Evolutionary conservation across 1,140 invertebrate species (phyloP).

Genomic region (Lasioglossum baleicum): DNA sequence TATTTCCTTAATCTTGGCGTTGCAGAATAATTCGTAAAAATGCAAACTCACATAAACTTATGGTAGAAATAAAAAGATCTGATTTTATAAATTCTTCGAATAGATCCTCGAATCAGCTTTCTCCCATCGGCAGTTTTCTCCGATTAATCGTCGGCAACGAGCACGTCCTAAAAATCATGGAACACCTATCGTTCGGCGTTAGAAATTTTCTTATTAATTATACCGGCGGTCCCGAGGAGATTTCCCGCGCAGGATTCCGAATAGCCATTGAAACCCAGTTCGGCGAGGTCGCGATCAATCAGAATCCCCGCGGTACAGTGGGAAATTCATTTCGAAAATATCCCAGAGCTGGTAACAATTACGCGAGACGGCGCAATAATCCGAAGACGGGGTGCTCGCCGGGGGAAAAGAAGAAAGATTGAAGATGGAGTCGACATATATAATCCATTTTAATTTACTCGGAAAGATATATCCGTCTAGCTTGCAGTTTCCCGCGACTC

Average conservation of each 20-base stretch:
- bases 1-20: no score
- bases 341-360: constrained; percentile 56
- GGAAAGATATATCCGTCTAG: constrained; percentile 72
- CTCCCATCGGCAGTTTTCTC: background rate
- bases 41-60: no score
- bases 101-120: background rate
- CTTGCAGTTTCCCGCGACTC: constrained; percentile 65
- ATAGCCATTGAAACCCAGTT: background rate
- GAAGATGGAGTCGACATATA: constrained; percentile 72
- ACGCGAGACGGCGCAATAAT: constrained; percentile 56
- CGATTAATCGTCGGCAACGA: background rate
- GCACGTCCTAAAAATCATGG: background rate
- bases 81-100: no score
- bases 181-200: no score
- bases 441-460: constrained; percentile 77
- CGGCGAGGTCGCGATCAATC: background rate
- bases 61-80: no score
- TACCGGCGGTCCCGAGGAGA: no score
- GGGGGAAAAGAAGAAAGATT: constrained; percentile 64
- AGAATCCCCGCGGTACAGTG: background rate
- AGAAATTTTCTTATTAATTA: no score
- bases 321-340: constrained; percentile 26
- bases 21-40: no score
- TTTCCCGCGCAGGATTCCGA: background rate
- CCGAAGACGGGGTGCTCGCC: constrained; percentile 30